These are phyloP conservation scores for Gonioctena quinquepunctata DNA, from an alignment of 1,140 invertebrate species.

Conservation along the genomic window DNA sequence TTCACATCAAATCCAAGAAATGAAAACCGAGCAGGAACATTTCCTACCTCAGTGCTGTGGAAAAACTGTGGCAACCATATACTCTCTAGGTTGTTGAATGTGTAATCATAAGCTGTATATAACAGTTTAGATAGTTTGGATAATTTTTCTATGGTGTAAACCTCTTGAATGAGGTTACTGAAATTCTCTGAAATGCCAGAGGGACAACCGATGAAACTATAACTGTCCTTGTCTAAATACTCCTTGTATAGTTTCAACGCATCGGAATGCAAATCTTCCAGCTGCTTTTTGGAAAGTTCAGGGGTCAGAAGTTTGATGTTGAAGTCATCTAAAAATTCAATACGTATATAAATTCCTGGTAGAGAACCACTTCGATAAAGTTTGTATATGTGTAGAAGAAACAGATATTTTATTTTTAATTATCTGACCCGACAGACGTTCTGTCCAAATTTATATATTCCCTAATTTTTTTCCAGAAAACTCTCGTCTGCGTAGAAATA, in stretches of 20 bases:
- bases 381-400: too few species aligned
- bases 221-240: slow-evolving; percentile 69
- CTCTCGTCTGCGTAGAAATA: too few species aligned
- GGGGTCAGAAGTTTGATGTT: slow-evolving; percentile 80
- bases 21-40: too few species aligned
- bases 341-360: too few species aligned
- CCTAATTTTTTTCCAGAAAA: too few species aligned
- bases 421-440: too few species aligned
- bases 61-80: slow-evolving; percentile 79
- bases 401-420: too few species aligned
- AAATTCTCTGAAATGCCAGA: slow-evolving; percentile 68
- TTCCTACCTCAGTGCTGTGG: slow-evolving; percentile 76
- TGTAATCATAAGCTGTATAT: slow-evolving; percentile 82
- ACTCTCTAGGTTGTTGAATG: slow-evolving; percentile 75
- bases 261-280: slow-evolving; percentile 69
- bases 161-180: slow-evolving; percentile 65
- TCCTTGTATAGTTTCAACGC: slow-evolving; percentile 73
- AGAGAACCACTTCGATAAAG: too few species aligned
- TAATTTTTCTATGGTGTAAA: slow-evolving; percentile 71
- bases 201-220: slow-evolving; percentile 71
- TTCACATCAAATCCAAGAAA: too few species aligned
- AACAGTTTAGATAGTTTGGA: slow-evolving; percentile 74
- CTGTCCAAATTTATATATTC: too few species aligned
- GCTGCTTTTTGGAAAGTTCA: slow-evolving; percentile 69
- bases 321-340: slow-evolving; percentile 77